Percentiles rank a stretch among this genome's conserved stretches.
Conservation (phyloP, 2,888 invertebrate genomes). For the Tolmerus cingulatus region DNA sequence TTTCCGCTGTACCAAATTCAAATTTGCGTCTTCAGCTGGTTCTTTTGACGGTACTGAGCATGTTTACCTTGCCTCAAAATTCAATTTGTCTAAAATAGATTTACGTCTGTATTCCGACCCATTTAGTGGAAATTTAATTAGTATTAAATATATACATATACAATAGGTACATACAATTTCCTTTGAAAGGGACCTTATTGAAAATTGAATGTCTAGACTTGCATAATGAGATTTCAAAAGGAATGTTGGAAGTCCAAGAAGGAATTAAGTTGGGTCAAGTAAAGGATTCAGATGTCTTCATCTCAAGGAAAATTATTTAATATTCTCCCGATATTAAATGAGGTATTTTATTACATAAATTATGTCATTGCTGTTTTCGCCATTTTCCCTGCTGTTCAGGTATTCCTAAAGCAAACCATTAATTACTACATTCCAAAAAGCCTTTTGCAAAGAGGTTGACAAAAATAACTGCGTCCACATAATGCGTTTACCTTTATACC, state of each 20-base stretch:
- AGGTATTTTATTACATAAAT: not conserved
- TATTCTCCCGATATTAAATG: not conserved
- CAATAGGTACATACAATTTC: not conserved
- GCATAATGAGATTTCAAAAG: not conserved
- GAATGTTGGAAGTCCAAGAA: not conserved
- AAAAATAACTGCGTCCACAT: not conserved
- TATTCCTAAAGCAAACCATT: not conserved
- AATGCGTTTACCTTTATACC: not conserved
- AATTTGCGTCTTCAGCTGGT: conserved; percentile 14
- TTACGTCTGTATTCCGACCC: not conserved
- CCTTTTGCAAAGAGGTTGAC: not conserved
- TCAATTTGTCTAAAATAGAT: conserved; percentile 1
- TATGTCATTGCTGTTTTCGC: not conserved
- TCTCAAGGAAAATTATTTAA: not conserved
- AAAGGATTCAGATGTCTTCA: not conserved
- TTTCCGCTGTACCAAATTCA: conserved; percentile 9
- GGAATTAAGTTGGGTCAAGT: not conserved
- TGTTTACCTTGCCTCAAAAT: not conserved
- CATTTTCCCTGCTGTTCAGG: not conserved
- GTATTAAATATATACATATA: not conserved
- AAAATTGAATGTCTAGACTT: not conserved
- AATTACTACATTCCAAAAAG: not conserved
- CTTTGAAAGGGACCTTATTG: not conserved
- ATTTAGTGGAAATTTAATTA: not conserved
- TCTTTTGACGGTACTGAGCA: not conserved